Evolutionary conservation across 2,888 invertebrate genomes (phyloP).

Genomic region (Eurytoma californica): DNA sequence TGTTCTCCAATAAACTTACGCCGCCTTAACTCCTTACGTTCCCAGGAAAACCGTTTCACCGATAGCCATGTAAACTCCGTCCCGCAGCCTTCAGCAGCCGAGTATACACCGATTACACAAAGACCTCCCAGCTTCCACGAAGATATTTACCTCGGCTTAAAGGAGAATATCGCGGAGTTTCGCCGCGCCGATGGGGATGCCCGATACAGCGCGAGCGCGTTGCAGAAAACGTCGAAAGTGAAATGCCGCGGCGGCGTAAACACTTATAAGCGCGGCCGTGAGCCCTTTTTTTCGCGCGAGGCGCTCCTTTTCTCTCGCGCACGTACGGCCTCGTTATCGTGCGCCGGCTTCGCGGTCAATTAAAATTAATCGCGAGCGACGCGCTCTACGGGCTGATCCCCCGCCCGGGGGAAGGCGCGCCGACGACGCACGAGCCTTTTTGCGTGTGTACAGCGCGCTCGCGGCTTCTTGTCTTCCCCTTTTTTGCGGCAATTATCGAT

Average conservation of each 20-base stretch:
- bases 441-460: background rate
- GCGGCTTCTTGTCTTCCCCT: background rate
- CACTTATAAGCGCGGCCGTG: slow-evolving; percentile 13
- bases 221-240: slow-evolving; percentile 15
- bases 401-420: background rate
- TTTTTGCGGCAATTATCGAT: background rate
- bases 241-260: background rate
- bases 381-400: background rate
- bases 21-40: too few relatives aligned
- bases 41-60: too few relatives aligned
- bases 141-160: too few relatives aligned
- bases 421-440: background rate
- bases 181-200: too few relatives aligned
- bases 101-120: too few relatives aligned
- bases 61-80: too few relatives aligned
- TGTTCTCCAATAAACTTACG: too few relatives aligned
- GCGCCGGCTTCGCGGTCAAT: slow-evolving; percentile 44
- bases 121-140: too few relatives aligned
- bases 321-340: slow-evolving; percentile 47
- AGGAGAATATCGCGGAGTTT: too few relatives aligned
- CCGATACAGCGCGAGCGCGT: too few relatives aligned
- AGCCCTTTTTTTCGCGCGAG: slow-evolving; percentile 28
- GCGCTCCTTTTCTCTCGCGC: background rate
- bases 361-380: slow-evolving; percentile 55
- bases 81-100: too few relatives aligned